Percentiles rank a stretch among this genome's conserved stretches.
phyloP scores from a whole-genome alignment of 2,113 vertebrate genomes.

The Malurus melanocephalus region DNA sequence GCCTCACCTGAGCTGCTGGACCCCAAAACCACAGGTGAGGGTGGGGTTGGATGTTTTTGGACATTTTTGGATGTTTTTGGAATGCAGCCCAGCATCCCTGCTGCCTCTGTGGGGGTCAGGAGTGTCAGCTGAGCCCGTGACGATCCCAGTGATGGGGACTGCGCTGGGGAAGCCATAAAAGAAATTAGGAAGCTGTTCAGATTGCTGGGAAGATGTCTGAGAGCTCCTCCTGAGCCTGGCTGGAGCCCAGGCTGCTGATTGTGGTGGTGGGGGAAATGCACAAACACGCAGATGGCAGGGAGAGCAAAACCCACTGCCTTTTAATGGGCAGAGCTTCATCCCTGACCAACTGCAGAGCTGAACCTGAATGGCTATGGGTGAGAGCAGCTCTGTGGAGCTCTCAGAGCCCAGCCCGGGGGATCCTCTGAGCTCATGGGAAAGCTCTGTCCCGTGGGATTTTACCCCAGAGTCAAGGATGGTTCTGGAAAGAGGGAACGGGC shows the following conservation, averaged over 20 bases:
- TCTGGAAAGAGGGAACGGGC: background rate
- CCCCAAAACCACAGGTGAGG: rapidly evolving
- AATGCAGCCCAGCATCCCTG: rapidly evolving
- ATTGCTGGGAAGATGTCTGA: background rate
- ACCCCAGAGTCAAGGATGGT: too few species aligned
- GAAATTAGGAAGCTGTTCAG: background rate
- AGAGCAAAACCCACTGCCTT: conserved; percentile 16
- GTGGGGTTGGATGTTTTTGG: background rate
- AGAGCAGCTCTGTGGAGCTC: background rate
- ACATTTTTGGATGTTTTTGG: background rate
- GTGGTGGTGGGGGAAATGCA: background rate
- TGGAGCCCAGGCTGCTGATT: conserved; percentile 15
- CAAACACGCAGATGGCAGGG: conserved; percentile 23
- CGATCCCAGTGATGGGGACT: background rate
- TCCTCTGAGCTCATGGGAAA: background rate
- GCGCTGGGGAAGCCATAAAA: background rate
- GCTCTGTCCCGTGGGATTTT: rapidly evolving
- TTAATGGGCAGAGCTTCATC: background rate
- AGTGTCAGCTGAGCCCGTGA: background rate
- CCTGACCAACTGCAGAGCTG: background rate
- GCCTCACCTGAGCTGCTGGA: background rate
- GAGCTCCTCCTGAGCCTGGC: conserved; percentile 25
- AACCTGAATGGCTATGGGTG: background rate
- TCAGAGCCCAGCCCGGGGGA: background rate
- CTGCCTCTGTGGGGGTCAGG: background rate